Conservation (phyloP, 92 coral and sea anemone genomes). For the Scolanthus callimorphus region DNA sequence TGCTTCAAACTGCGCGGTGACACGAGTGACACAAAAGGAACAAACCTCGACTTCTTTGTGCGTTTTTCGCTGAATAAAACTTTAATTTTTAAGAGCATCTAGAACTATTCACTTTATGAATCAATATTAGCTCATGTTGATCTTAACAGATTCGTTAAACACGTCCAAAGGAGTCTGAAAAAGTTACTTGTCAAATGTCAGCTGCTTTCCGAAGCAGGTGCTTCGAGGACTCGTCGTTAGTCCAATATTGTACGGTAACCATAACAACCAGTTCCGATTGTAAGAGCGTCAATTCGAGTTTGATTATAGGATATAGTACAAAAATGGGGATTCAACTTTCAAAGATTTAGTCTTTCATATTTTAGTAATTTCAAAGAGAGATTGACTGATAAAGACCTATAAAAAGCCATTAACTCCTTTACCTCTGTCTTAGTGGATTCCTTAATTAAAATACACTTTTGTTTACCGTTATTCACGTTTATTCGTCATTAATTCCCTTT, state of each 20-base stretch:
- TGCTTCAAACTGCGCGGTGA: not conserved
- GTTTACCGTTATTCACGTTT: not conserved
- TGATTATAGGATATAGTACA: not conserved
- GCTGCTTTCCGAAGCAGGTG: not conserved
- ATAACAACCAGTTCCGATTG: not conserved
- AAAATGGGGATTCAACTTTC: not conserved
- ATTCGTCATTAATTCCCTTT: not conserved
- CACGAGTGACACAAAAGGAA: no score
- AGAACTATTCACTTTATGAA: not conserved
- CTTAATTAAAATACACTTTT: not conserved
- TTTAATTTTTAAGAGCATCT: not conserved
- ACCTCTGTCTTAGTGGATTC: not conserved
- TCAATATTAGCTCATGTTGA: constrained; percentile 23
- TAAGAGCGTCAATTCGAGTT: not conserved
- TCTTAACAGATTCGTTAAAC: constrained; percentile 26
- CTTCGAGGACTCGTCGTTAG: not conserved
- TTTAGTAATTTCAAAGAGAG: constrained; percentile 17
- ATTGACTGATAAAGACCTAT: constrained; percentile 9
- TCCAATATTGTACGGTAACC: not conserved
- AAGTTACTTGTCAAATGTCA: not conserved
- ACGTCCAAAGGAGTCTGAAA: not conserved
- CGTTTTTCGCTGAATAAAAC: not conserved
- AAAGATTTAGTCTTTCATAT: constrained; percentile 6
- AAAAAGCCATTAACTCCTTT: constrained; percentile 7
- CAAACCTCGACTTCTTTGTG: no score